A percentile compares a stretch with the other conserved stretches of the same genome.
Evolutionary conservation across 2,888 invertebrate species (phyloP).

Genomic region (Thecocarcelia acutangulata): DNA sequence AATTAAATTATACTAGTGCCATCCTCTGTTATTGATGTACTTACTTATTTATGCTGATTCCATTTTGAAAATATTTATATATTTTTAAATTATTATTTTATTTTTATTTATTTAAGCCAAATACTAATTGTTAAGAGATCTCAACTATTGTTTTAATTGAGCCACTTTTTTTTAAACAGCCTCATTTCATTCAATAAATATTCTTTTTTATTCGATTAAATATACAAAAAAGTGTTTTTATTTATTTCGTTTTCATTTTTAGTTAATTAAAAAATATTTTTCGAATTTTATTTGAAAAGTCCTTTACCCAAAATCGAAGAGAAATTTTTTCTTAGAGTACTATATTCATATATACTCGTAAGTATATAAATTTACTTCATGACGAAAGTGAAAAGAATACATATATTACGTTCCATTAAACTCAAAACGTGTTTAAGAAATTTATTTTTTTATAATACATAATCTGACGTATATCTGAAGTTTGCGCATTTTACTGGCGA

Average conservation of each 20-base stretch:
- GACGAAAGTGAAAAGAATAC: too few relatives aligned
- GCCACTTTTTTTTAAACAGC: slow-evolving; percentile 20
- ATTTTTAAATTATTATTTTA: slow-evolving; percentile 31
- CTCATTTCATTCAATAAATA: slow-evolving; percentile 46
- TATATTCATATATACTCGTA: too few relatives aligned
- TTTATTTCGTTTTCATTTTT: not conserved
- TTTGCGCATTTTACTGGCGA: too few relatives aligned
- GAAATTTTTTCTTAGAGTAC: too few relatives aligned
- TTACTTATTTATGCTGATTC: slow-evolving; percentile 38
- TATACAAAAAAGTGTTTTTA: slow-evolving; percentile 11
- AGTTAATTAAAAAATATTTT: not conserved
- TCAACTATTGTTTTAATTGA: slow-evolving; percentile 52
- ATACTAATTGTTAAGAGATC: slow-evolving; percentile 67
- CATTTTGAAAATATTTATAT: slow-evolving; percentile 22
- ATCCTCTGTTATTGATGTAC: slow-evolving; percentile 51
- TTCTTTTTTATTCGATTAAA: slow-evolving; percentile 27
- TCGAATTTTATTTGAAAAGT: not conserved
- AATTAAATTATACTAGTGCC: slow-evolving; percentile 61
- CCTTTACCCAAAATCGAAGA: too few relatives aligned
- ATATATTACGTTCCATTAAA: too few relatives aligned
- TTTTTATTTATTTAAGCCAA: slow-evolving; percentile 55
- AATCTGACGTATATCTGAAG: too few relatives aligned
- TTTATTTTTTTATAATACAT: too few relatives aligned
- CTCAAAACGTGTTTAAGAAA: too few relatives aligned
- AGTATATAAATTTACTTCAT: too few relatives aligned